Base-by-base conservation (phyloP, 2,113 vertebrate genomes). In the Aviceda subcristata region DNA sequence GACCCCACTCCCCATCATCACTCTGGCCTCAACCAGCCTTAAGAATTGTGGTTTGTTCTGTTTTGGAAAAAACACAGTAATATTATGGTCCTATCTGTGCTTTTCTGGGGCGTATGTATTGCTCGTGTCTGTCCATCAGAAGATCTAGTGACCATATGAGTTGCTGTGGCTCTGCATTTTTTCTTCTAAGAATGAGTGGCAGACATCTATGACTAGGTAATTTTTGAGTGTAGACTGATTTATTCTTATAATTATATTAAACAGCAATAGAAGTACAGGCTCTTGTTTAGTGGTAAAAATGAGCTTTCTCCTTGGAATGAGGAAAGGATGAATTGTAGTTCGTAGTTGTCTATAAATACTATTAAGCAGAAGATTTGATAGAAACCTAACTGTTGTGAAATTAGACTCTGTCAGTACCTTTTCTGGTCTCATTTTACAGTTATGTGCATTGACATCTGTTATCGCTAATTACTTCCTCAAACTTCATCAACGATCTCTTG, bases 401-500 rank as follows among this genome's bases (percentile, higher is more conserved):
- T 78, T 89, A 97, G 88, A 39, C 57, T 90, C 82, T 87, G 29
- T 48, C 24, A 63, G 66, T 94, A 85, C 46, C 10, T 96, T 78
- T 80, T 91, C 88, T 67, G 73, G 32, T 91, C 57, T 78, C 55
- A 10, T 75, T 91, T 94, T 92, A 92, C 86, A 88, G 15, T 94
- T 93, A 92, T 22, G 56, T n/a, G 93, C 97, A 98, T 97, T 98
- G 98, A 98, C 97, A 95, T 98, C 97, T 98, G 97, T 98, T 98
- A 97, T 98, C 90, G 69, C 91, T 98, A 98, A 98, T 98, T 98
- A 97, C 77, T 97, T 97, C 93, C 97, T 96, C 97, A 98, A 98
- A 98, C 96, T 97, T 97, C 97, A 94, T 97, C 97, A 96, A 93
- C 59, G 97, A 98, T 98, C 97, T 98, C 97, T 98, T 98, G 98